A percentile compares a stretch with the other conserved stretches of the same genome.
Conservation (phyloP, 2,888 invertebrate species). For the Rhingia rostrata region DNA sequence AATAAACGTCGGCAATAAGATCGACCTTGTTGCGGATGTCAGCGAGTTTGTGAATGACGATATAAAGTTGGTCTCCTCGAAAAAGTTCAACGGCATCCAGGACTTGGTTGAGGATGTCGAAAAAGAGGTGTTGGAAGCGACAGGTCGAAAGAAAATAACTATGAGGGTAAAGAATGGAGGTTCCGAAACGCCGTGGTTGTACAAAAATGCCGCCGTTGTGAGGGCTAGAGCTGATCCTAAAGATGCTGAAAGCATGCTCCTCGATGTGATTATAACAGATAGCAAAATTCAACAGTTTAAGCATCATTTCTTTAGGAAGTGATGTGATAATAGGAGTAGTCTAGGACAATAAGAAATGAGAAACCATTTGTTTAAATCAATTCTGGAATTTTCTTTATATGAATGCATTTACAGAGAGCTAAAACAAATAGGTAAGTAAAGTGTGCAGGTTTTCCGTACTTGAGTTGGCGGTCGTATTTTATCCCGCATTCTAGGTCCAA, state of each 20-base stretch:
- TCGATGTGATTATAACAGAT: conserved; percentile 85
- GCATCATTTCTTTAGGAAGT: conserved; percentile 78
- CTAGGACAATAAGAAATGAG: too few species aligned
- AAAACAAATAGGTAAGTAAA: too few species aligned
- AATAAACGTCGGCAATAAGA: conserved; percentile 90
- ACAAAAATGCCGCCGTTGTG: conserved; percentile 86
- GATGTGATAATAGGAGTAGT: background rate
- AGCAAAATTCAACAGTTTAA: conserved; percentile 85
- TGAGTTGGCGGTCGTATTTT: too few species aligned
- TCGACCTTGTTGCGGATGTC: conserved; percentile 84
- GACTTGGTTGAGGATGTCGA: conserved; percentile 80
- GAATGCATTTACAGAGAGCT: too few species aligned
- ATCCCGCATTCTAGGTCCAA: too few species aligned
- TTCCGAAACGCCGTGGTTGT: conserved; percentile 86
- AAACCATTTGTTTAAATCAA: too few species aligned
- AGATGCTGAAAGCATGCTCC: conserved; percentile 84
- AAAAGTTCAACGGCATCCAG: conserved; percentile 81
- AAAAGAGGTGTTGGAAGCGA: conserved; percentile 83
- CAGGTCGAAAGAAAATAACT: conserved; percentile 84
- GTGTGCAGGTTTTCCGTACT: too few species aligned
- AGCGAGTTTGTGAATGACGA: conserved; percentile 72
- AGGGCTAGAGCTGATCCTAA: conserved; percentile 83
- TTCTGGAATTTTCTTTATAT: too few species aligned
- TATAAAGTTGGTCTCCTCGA: conserved; percentile 83
- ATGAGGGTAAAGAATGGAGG: conserved; percentile 86